Evolutionary conservation across 1,140 invertebrate species (phyloP), one percentile per base, ranked within the genome.

Genomic region (Cyclargus thomasi): DNA sequence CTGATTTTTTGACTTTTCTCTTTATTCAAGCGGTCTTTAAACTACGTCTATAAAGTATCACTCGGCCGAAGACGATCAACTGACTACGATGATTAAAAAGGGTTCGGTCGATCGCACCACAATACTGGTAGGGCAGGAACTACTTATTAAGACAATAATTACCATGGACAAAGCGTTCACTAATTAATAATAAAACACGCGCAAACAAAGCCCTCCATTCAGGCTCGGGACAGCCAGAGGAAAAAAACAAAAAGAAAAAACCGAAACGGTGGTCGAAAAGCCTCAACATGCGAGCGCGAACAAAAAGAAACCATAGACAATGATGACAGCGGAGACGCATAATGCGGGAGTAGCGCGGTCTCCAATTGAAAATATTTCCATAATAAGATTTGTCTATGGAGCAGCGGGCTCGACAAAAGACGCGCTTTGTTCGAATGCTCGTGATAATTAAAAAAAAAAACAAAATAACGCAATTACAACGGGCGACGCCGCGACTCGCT

Each of bases 111-210:
- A 47, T 47, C 6, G 39, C 39, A 3, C 14, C 39, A 47, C 39
- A 47, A 47, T 47, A 47, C 39, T 47, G 39, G 39, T 14, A 47
- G 80, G 85, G 81, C 85, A 87, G 87, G 87, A 87, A 87, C 87
- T 83, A 83, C 86, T 90, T 88, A 90, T 90, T 90, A 88, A 88
- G 87, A 90, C 86, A 87, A 90, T 90, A 90, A 90, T 90, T 90
- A 85, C 87, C 87, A 90, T 81, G 80, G 85, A 88, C 88, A 90
- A 90, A 90, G 84, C 81, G 79, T 78, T 76, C 88, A 90, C 88
- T 90, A 88, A 90, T 88, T 90, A 90, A 88, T 90, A 90, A 90
- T 90, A 90, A 90, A 88, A 90, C 88, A 88, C 83, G 85, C 82
- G 85, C 85, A 88, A 88, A 90, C 86, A 90, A 90, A 88, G 83